These are phyloP conservation scores for Amphiprion percula DNA, from an alignment of 2,113 vertebrate species.

Conservation along the genomic window DNA sequence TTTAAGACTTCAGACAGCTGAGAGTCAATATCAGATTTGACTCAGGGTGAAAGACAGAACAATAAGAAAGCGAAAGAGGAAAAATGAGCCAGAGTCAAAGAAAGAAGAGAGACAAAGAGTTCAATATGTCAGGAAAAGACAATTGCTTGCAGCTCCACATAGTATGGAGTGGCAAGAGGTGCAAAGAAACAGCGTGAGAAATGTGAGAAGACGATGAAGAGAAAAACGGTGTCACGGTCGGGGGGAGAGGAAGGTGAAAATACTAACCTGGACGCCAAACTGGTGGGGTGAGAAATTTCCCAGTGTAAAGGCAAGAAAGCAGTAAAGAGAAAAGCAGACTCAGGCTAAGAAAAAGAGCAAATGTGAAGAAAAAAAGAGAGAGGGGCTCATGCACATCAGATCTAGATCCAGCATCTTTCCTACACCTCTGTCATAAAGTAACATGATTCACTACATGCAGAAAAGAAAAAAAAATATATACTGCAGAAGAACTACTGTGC, in stretches of 20 bases:
- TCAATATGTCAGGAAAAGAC: slow-evolving; percentile 11
- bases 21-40: slow-evolving; percentile 19
- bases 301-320: slow-evolving; percentile 87
- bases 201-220: slow-evolving; percentile 16
- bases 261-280: slow-evolving; percentile 98
- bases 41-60: neutral
- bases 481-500: neutral
- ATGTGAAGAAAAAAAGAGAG: slow-evolving; percentile 21
- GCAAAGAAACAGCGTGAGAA: neutral
- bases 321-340: slow-evolving; percentile 84
- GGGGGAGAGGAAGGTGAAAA: slow-evolving; percentile 55
- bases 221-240: neutral
- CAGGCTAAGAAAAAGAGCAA: slow-evolving; percentile 51
- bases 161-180: neutral
- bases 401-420: neutral
- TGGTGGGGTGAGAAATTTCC: slow-evolving; percentile 89
- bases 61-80: neutral
- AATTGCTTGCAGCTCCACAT: neutral
- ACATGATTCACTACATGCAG: neutral
- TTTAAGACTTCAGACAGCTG: neutral
- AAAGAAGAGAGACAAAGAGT: neutral
- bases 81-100: slow-evolving; percentile 5
- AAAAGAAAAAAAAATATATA: too few species aligned
- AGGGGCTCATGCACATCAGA: neutral
- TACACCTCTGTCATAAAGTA: neutral